Conservation (phyloP, 2,113 vertebrate genomes). For the Eurypyga helias region DNA sequence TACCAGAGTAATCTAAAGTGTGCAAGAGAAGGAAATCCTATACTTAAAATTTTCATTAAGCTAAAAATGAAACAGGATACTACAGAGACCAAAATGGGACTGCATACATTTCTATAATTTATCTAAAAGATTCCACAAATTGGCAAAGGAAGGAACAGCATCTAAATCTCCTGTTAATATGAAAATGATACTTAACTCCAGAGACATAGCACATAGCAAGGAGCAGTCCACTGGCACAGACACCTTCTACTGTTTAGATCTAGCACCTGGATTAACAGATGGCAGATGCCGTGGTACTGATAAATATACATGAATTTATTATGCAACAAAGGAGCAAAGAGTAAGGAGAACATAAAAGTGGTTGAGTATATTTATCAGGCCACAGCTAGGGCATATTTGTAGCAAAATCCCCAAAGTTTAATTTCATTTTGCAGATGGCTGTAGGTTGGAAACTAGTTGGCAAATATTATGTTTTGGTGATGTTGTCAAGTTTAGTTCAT, state of each 20-base stretch:
- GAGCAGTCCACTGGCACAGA: not conserved
- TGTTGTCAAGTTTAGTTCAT: not conserved
- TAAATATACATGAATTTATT: not conserved
- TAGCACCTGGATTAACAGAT: conserved; percentile 34
- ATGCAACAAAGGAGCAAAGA: not conserved
- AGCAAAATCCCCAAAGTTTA: not conserved
- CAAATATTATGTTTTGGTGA: not conserved
- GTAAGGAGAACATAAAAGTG: not conserved
- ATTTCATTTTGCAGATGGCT: not conserved
- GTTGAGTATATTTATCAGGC: not conserved
- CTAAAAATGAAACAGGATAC: not conserved
- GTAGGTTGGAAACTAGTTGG: not conserved
- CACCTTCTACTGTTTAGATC: not conserved
- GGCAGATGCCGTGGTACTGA: not conserved
- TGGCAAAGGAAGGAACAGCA: not conserved
- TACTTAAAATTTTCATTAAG: not conserved
- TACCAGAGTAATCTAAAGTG: not conserved
- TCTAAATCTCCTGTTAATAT: not conserved
- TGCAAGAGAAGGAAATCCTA: not conserved
- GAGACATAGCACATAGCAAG: not conserved
- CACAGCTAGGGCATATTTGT: not conserved
- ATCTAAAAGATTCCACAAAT: not conserved
- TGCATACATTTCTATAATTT: not conserved
- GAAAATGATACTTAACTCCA: not conserved
- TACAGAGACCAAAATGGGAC: not conserved